Percentiles rank a stretch among this genome's conserved stretches.
phyloP scores from a whole-genome alignment of 2,888 invertebrate genomes.

The Heliconius sara region DNA sequence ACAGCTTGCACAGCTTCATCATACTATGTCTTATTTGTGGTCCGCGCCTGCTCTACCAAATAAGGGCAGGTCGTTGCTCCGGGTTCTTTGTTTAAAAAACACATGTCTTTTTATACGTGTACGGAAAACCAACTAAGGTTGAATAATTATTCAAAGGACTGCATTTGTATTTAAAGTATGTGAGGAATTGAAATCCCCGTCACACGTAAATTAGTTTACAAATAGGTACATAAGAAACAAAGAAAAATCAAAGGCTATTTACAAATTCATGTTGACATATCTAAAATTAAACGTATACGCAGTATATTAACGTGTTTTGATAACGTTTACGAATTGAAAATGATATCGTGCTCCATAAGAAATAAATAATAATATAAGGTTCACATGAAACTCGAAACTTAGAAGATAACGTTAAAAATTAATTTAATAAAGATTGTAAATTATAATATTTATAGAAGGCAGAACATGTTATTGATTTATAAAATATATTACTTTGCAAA shows the following conservation, averaged over 20 bases:
- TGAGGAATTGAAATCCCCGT: slow-evolving; percentile 56
- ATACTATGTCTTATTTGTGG: slow-evolving; percentile 52
- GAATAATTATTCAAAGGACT: slow-evolving; percentile 63
- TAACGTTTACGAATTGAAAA: slow-evolving; percentile 15
- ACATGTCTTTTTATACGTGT: slow-evolving; percentile 71
- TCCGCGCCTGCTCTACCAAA: slow-evolving; percentile 68
- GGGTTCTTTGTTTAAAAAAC: slow-evolving; percentile 76
- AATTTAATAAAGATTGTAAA: slow-evolving; percentile 32
- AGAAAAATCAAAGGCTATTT: slow-evolving; percentile 33
- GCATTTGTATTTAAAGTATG: slow-evolving; percentile 56
- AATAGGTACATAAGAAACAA: slow-evolving; percentile 38
- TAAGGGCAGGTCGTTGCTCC: slow-evolving; percentile 78
- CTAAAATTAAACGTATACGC: slow-evolving; percentile 9
- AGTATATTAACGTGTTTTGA: slow-evolving; percentile 8
- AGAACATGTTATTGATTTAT: slow-evolving; percentile 43
- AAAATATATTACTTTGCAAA: slow-evolving; percentile 50
- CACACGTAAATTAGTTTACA: slow-evolving; percentile 49
- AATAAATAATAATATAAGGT: slow-evolving; percentile 35
- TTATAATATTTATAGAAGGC: slow-evolving; percentile 31
- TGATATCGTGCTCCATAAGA: slow-evolving; percentile 22
- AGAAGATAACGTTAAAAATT: slow-evolving; percentile 33
- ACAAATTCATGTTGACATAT: slow-evolving; percentile 1
- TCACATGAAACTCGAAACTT: slow-evolving; percentile 43
- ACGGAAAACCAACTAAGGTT: slow-evolving; percentile 67
- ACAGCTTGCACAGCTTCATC: slow-evolving; percentile 49